Evolutionary conservation across 2,888 invertebrate species (phyloP), one percentile per base, ranked within the genome.

Genomic region (Tiliacea aurago): DNA sequence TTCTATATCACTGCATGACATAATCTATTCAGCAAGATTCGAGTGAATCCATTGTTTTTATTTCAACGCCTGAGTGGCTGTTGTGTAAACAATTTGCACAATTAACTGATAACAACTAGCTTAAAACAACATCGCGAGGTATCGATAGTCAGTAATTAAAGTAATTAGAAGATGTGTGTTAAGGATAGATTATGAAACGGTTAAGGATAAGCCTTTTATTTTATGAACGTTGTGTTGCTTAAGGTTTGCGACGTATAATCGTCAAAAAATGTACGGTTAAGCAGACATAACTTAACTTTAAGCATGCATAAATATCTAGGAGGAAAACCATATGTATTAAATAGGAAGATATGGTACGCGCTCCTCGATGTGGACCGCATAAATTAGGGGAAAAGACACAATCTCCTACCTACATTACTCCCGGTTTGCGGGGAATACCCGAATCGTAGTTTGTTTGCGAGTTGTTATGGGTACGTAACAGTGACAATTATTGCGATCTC

Each of bases 31-130:
- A 70, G 33, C 43, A 58, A 62, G 61, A 76, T 58, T 80, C 18
- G 53, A 80, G 37, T 64, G 61, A 64, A 72, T 65, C 76, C 33
- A 84, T 84, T 84, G 76, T 84, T 84, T 73, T 79, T 71, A 49
- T 55, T 72, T 55, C 43, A 20, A 72, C 49, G 37, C n/a, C n/a
- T 11, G 49, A 61, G 23, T 64, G 33, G 49, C 49, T 80, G 69
- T 70, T 84, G 69, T 76, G 80, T 84, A 80, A 71, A 80, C 56
- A 78, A 63, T 73, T 73, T 63, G 37, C 63, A 47, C 56, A 80
- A 81, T 58, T 43, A 53, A 56, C 10, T 75, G 53, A 68, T 70
- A 61, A 37, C 58, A 58, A 64, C 15, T 20, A 11, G 45, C n/a
- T 59, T 58, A 33, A 47, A 49, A 67, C 41, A 49, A 49, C 51